These are phyloP conservation scores for Stenoptilia bipunctidactyla DNA, from an alignment of 2,888 invertebrate species.

Conservation along the genomic window DNA sequence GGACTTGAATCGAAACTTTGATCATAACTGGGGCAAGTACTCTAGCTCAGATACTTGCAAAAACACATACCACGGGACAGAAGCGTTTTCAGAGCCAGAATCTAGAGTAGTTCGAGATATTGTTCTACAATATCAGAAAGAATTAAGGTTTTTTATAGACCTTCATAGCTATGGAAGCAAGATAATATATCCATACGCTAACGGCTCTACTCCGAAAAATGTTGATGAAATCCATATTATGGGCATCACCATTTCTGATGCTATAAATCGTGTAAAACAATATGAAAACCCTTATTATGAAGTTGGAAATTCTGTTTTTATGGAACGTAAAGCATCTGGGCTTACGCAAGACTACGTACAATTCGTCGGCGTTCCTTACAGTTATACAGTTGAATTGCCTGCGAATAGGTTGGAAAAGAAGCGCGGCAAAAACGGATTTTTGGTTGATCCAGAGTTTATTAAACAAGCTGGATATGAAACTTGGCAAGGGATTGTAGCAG, in stretches of 20 bases:
- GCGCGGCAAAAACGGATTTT: constrained; percentile 51
- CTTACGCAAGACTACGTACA: constrained; percentile 75
- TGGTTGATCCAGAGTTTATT: constrained; percentile 67
- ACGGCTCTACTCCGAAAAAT: constrained; percentile 47
- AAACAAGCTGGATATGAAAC: constrained; percentile 42
- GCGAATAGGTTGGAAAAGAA: constrained; percentile 34
- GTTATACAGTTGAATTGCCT: constrained; percentile 75
- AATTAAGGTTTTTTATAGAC: constrained; percentile 75
- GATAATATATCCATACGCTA: constrained; percentile 43
- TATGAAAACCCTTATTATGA: constrained; percentile 43
- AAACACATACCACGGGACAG: constrained; percentile 73
- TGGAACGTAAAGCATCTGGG: constrained; percentile 72
- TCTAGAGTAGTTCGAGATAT: constrained; percentile 67
- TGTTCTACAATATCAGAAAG: constrained; percentile 51
- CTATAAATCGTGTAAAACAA: constrained; percentile 48
- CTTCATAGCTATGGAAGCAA: constrained; percentile 81
- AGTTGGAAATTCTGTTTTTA: constrained; percentile 56
- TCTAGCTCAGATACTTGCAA: constrained; percentile 61
- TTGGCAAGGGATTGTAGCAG: constrained; percentile 65
- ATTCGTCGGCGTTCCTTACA: constrained; percentile 33
- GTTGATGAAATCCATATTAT: constrained; percentile 37
- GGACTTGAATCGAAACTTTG: constrained; percentile 83
- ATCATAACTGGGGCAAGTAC: constrained; percentile 71
- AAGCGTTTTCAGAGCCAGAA: constrained; percentile 76
- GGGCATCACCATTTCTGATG: constrained; percentile 39